Base-by-base conservation (phyloP, 2,113 vertebrate species). In the Periophthalmus modestus region DNA sequence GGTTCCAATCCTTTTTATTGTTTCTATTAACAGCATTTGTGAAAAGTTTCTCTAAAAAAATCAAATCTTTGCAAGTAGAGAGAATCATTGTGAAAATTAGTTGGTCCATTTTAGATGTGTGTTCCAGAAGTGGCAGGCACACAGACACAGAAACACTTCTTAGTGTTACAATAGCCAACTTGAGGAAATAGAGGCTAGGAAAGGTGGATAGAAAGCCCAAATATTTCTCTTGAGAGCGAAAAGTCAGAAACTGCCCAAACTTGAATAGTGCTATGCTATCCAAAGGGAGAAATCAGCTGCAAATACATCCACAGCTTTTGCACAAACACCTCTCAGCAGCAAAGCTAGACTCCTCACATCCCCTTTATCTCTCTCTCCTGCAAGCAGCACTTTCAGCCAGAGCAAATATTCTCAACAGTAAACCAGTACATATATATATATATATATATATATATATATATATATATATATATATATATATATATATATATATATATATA, bases 351-450 rank as follows among this genome's bases (percentile, higher is more conserved):
- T 50, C 18, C 19, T 68, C 50, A 43, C 39, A 43, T 65, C 52
- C 69, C 36, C 65, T 78, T 82, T 61, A 78, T 75, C 73, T 73
- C 70, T 75, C 73, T 73, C 70, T 68, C 61, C 59, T n/a, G 14
- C 23, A 28, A 50, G 48, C 69, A 72, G 68, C 71, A 72, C 58
- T 62, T 69, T 79, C 50, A 72, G 24, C 36, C 58, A 7, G 4
- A 69, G 39, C 67, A 79, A 68, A 71, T 58, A 78, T 65, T 66
- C 72, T 78, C 55, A 43, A 28, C 5, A 2, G 71, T 63, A 69
- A 71, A 73, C 43, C 14, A 46, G 23, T 36, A 50, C 66, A 68
- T 28, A 28, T 28, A 28, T n/a, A n/a, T n/a, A n/a, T n/a, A n/a
- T n/a, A n/a, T n/a, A n/a, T n/a, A n/a, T n/a, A n/a, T n/a, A n/a